Conservation (phyloP, 1,140 invertebrate species). For the Brachionus plicatilis region DNA sequence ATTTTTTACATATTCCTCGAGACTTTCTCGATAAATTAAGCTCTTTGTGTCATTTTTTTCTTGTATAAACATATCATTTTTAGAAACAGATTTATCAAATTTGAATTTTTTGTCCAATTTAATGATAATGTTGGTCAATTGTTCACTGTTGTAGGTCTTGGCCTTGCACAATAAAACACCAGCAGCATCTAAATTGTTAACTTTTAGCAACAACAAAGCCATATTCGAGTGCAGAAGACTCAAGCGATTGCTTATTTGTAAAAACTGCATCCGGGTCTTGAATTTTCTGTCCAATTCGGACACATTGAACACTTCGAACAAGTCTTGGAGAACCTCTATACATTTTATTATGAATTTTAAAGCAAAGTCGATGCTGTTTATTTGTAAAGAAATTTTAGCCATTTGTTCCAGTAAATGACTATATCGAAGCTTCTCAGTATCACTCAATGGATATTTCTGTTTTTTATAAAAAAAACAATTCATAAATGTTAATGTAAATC, state of each 20-base stretch:
- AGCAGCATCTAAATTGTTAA: not conserved
- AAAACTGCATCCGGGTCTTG: not conserved
- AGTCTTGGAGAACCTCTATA: slow-evolving; percentile 14
- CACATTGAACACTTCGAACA: slow-evolving; percentile 15
- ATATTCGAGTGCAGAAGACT: slow-evolving; percentile 21
- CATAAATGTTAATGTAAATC: too few species aligned
- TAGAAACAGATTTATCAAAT: not conserved
- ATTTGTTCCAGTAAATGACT: not conserved
- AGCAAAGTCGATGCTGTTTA: not conserved
- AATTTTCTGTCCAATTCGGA: slow-evolving; percentile 10
- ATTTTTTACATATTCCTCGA: slow-evolving; percentile 12
- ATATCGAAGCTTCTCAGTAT: slow-evolving; percentile 14
- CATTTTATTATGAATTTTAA: slow-evolving; percentile 20
- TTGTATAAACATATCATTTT: not conserved
- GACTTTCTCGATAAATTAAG: slow-evolving; percentile 11
- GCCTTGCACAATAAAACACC: slow-evolving; percentile 1
- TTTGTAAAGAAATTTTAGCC: not conserved
- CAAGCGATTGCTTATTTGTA: slow-evolving; percentile 30
- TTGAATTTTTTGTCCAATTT: slow-evolving; percentile 6
- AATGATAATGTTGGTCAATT: not conserved
- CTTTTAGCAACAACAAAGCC: slow-evolving; percentile 12
- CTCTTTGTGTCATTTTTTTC: slow-evolving; percentile 9
- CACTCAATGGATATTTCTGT: slow-evolving; percentile 15
- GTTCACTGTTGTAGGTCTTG: slow-evolving; percentile 19
- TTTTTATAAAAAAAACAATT: not conserved